Evolutionary conservation across 2,113 vertebrate genomes (phyloP).

Genomic region (Thomomys bottae): DNA sequence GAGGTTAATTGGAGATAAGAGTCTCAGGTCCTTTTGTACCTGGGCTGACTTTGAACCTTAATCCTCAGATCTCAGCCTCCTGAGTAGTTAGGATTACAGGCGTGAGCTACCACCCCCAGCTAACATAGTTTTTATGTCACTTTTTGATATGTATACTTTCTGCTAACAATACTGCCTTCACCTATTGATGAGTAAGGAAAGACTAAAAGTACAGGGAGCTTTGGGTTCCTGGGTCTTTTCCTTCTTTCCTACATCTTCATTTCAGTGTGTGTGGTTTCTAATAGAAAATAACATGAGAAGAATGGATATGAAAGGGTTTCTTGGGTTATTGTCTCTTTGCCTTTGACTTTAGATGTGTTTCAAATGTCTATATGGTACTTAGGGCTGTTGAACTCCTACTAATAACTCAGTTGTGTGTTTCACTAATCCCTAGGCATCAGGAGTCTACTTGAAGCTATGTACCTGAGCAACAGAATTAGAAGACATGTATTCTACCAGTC

Average conservation of each 20-base stretch:
- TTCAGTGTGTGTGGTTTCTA: not conserved
- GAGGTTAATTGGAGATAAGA: too few relatives aligned
- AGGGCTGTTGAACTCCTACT: not conserved
- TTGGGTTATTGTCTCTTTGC: not conserved
- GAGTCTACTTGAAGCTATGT: not conserved
- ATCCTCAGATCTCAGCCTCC: too few relatives aligned
- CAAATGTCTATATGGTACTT: not conserved
- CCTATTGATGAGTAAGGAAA: not conserved
- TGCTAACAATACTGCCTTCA: not conserved
- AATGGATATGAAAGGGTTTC: not conserved
- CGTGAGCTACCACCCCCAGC: not conserved
- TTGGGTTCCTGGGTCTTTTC: not conserved
- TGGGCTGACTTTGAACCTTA: too few relatives aligned
- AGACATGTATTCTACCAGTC: not conserved
- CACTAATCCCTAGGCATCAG: rapidly evolving
- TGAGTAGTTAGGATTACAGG: too few relatives aligned
- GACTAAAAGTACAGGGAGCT: not conserved
- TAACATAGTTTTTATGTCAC: not conserved
- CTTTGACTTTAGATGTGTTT: not conserved
- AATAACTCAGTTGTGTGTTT: not conserved
- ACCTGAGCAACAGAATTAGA: not conserved
- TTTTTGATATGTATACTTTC: not conserved
- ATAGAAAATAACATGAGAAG: not conserved
- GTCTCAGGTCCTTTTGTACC: too few relatives aligned
- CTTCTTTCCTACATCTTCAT: not conserved